Evolutionary conservation across 2,888 invertebrate species (phyloP), one percentile per base, ranked within the genome.

Genomic region (Andrena bicolor): DNA sequence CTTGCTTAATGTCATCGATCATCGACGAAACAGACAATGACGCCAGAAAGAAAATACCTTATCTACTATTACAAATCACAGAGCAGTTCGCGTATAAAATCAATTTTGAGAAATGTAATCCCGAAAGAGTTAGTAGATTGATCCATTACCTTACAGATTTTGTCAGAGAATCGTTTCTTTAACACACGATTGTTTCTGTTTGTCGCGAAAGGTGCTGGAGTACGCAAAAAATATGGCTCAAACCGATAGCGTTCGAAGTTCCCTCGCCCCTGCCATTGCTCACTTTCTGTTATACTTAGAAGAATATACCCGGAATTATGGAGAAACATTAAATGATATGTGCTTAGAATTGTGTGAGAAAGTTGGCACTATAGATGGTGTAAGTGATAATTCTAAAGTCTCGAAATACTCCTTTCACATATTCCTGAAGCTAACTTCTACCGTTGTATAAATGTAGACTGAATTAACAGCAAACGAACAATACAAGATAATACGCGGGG

Each of bases 301-400:
- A 82, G 92, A 92, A 58, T 85, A 83, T 66, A 86, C 86, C 13
- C 77, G 79, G 60, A 90, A 90, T 10, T 88, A 90, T 48, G 91
- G 91, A 2, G 88, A 90, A 32, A 88, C 85, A 13, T 83, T 95
- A 65, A 94, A 94, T 83, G 93, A 94, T 70, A 86, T 95, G 65
- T 94, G 94, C 32, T 75, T 92, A 20, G 94, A 94, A 81, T 85
- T 95, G 51, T 94, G 94, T 35, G 90, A 92, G 65, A 88, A 94
- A 83, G 91, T 94, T 69, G 95, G 94, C 28, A 92, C 93, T 23
- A 92, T 95, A 56, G 94, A 94, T 85, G 94, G 94, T 80, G 95
- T 95, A 91, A 86, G 75, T 61, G 69, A 77, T 70, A 5, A 56
- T 23, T 41, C 32, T 56, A 58, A 58, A 73, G 48, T 28, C 23